These are phyloP conservation scores for Fragum whitleyi DNA, from an alignment of 2,888 invertebrate genomes.

Conservation along the genomic window DNA sequence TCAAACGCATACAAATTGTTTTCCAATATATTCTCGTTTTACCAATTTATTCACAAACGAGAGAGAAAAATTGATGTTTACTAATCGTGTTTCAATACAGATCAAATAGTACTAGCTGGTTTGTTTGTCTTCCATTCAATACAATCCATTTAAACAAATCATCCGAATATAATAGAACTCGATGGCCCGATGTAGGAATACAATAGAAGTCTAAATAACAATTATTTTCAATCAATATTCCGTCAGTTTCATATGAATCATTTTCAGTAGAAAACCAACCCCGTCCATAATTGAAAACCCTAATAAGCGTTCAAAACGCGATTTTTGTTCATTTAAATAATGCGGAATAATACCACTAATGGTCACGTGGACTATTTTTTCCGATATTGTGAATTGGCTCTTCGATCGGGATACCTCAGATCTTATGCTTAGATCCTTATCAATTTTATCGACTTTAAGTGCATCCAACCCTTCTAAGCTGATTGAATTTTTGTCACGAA, in stretches of 20 bases:
- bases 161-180: conserved; percentile 8
- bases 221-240: conserved; percentile 13
- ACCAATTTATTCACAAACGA: not conserved
- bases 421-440: conserved; percentile 1
- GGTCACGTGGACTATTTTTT: not conserved
- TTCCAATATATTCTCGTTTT: conserved; percentile 4
- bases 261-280: conserved; percentile 4
- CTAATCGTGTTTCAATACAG: not conserved
- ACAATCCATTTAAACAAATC: conserved; percentile 17
- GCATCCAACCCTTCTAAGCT: not conserved
- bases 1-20: conserved; percentile 1
- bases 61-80: not conserved
- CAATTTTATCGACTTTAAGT: not conserved
- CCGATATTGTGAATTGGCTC: conserved; percentile 6
- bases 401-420: conserved; percentile 3
- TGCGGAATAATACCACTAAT: conserved; percentile 15
- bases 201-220: conserved; percentile 12
- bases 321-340: conserved; percentile 2
- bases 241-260: conserved; percentile 19
- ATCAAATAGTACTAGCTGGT: not conserved
- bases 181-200: conserved; percentile 5
- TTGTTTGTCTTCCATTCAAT: conserved; percentile 10
- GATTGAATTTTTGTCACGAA: not conserved
- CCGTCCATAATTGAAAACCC: conserved; percentile 13
- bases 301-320: conserved; percentile 9